Base-by-base conservation (phyloP, 1,140 invertebrate species). In the Ruditapes philippinarum region DNA sequence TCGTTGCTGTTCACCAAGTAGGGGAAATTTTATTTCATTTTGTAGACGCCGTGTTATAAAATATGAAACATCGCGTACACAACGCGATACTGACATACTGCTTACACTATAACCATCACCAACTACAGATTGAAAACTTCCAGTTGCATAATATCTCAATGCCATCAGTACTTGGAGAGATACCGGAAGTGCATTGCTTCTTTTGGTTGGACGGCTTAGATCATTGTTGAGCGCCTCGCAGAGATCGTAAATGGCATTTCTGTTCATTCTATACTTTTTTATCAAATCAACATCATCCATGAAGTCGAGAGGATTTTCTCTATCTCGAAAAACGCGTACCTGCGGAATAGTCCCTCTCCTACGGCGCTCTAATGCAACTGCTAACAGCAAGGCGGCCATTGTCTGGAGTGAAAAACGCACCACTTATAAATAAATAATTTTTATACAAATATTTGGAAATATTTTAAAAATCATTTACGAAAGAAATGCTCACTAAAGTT, bases 101-200 rank as follows among this genome's bases (percentile, higher is more conserved):
- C 42, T 22, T 2, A 78, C 45, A 5, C 45, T 25, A 54, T 78
- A 45, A 36, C 40, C 31, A 25, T 78, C 74, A 12, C 12, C 74
- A 33, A 51, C 11, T 31, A 51, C 45, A 4, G 45, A 51, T 31
- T 78, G 42, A 54, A 78, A 78, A 57, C 74, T 78, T 3, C 42
- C 74, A 0, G 74, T 51, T 51, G 74, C 74, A 17, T 14, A 78
- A 54, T 4, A 78, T 25, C 74, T 25, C 14, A 78, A 78, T 28
- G 45, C 40, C 42, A 78, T 0, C 28, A 31, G 9, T 74, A 74
- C 31, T 42, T 74, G 70, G 11, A 74, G 22, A 1, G 70, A 74
- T 22, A 74, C 70, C 9, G 70, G 70, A 40, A 74, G 42, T 74
- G 70, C 17, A 4, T 74, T 33, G 42, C 7, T 74, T 2, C 70